phyloP scores from a whole-genome alignment of 2,888 invertebrate genomes.

The Troides aeacus region DNA sequence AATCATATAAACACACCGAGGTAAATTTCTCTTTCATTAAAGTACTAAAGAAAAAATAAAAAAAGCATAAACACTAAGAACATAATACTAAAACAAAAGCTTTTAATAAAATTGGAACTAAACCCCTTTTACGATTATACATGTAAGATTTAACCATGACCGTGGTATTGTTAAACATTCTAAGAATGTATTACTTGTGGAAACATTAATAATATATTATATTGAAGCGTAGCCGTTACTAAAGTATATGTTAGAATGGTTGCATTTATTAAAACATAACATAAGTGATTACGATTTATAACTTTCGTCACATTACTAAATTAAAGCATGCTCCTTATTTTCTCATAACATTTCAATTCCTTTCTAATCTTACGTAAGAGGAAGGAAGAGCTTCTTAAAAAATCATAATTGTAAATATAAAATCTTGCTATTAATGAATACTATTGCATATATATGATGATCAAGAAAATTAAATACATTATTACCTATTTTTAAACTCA shows the following conservation, averaged over 20 bases:
- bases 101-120: no score
- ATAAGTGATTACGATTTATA: slow-evolving; percentile 4
- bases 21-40: no score
- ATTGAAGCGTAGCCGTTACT: slow-evolving; percentile 24
- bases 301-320: slow-evolving; percentile 9
- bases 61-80: no score
- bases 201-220: slow-evolving; percentile 12
- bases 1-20: no score
- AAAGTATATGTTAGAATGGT: slow-evolving; percentile 17
- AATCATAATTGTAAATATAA: no score
- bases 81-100: no score
- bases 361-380: no score
- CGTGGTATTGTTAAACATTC: slow-evolving; percentile 6
- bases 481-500: slow-evolving; percentile 49
- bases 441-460: no score
- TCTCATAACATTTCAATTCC: no score
- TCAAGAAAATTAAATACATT: not conserved
- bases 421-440: no score
- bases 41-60: no score
- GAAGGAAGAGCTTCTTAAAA: no score
- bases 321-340: not conserved
- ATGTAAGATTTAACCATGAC: slow-evolving; percentile 10
- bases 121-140: not conserved
- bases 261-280: slow-evolving; percentile 22
- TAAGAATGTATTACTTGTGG: slow-evolving; percentile 5